Evolutionary conservation across 2,888 invertebrate genomes (phyloP), one percentile per base, ranked within the genome.

Genomic region (Lasius platythorax): DNA sequence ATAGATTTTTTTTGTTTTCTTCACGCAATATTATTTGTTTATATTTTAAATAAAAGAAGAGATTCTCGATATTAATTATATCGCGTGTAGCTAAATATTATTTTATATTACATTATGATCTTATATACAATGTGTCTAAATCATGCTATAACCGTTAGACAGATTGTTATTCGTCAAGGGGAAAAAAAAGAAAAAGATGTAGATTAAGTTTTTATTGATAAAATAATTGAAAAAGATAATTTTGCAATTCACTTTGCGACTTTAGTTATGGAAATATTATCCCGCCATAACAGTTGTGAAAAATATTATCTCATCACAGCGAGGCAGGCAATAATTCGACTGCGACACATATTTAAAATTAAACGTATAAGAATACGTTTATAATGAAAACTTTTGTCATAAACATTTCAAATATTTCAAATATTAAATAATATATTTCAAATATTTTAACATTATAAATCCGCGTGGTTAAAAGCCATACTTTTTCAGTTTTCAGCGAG

Each of bases 401-500:
- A 50, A 2, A 56, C 9, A 73, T 28, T 40, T 73, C 28, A 40
- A 2, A 58, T 5, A 73, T 30, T 43, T 73, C 28, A 40, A 50
- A 50, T 50, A n/a, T 50, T 50, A 50, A 50, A 50, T 50, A 8
- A 18, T 18, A 50, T 18, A 50, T 50, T n/a, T 50, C 5, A 50
- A 6, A 50, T 50, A 50, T 50, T 50, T 50, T 50, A 5, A 18
- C 3, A 58, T 73, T 61, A 40, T 3, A 40, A 73, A 58, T 18
- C 2, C 28, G 18, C 9, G 37, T 46, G 9, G 11, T 37, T 70
- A n/a, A 40, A 72, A 23, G 15, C 15, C 5, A 64, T 64, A 37
- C 8, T 50, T n/a, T 68, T 53, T 58, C 56, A 73, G 12, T 73
- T 66, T 43, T 43, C 73, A 74, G 18, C 64, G 56, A 28, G 30